These are phyloP conservation scores for Crepidodera aurea DNA, from an alignment of 2,888 invertebrate species.

Conservation along the genomic window DNA sequence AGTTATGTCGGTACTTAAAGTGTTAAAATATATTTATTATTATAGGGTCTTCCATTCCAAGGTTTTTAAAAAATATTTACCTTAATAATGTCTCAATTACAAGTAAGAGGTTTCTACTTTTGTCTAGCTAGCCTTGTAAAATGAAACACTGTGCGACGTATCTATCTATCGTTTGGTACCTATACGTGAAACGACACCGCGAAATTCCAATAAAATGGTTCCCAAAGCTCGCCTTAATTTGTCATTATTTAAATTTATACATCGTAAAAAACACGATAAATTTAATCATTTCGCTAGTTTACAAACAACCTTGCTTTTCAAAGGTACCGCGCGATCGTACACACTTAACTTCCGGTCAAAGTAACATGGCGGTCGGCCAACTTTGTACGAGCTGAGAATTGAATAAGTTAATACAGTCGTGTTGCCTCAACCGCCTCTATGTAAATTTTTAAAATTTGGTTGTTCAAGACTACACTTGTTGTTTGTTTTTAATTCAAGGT, in stretches of 20 bases:
- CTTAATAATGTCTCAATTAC: too few relatives aligned
- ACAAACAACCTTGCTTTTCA: constrained; percentile 44
- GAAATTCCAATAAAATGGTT: constrained; percentile 29
- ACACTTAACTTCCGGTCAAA: constrained; percentile 29
- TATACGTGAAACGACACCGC: constrained; percentile 6
- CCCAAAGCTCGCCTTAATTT: constrained; percentile 30
- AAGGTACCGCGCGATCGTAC: constrained; percentile 34
- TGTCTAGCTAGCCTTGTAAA: not conserved
- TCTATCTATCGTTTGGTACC: not conserved
- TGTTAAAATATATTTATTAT: too few relatives aligned
- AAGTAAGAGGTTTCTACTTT: too few relatives aligned
- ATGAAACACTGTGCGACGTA: not conserved
- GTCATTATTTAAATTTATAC: constrained; percentile 34
- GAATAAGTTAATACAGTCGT: constrained; percentile 4
- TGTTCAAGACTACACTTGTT: too few relatives aligned
- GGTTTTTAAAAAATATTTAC: too few relatives aligned
- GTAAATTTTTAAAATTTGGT: too few relatives aligned
- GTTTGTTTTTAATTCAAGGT: too few relatives aligned
- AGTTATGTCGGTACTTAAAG: too few relatives aligned
- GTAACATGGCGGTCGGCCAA: constrained; percentile 24
- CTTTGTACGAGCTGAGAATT: constrained; percentile 19
- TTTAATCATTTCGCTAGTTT: constrained; percentile 37
- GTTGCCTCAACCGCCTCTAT: not conserved
- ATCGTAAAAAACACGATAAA: constrained; percentile 36
- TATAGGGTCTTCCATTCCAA: too few relatives aligned